A percentile compares a stretch with the other conserved stretches of the same genome.
Evolutionary conservation across 2,888 invertebrate species (phyloP).

Genomic region (Drosophila bunnanda): DNA sequence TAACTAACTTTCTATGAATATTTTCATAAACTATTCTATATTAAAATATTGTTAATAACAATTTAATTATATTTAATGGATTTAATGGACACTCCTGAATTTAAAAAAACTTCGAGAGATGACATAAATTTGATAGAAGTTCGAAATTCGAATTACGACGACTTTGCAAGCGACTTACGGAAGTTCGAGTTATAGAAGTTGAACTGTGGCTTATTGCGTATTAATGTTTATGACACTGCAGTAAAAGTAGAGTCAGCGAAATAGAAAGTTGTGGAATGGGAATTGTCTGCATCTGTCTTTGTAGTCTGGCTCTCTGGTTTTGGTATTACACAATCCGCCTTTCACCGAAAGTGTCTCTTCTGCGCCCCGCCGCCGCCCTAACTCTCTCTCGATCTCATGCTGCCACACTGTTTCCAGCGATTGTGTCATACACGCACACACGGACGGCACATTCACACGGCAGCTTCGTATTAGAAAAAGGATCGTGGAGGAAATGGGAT

Average conservation of each 20-base stretch:
- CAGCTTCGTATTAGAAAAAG: constrained; percentile 35
- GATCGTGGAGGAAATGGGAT: constrained; percentile 34
- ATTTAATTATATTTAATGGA: no score
- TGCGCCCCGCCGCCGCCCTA: constrained; percentile 17
- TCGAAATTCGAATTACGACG: background rate
- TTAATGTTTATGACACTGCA: constrained; percentile 29
- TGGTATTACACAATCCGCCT: constrained; percentile 52
- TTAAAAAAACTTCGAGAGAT: background rate
- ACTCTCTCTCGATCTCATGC: constrained; percentile 13
- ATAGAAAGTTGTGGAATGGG: constrained; percentile 51
- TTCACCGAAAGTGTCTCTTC: constrained; percentile 52
- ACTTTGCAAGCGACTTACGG: constrained; percentile 12
- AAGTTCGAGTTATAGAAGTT: constrained; percentile 25
- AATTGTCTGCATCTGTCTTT: constrained; percentile 49
- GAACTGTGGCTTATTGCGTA: constrained; percentile 11
- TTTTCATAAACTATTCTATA: no score
- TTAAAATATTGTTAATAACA: no score
- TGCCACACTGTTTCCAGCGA: constrained; percentile 22
- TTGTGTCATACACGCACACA: constrained; percentile 44
- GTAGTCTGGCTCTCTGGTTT: constrained; percentile 23
- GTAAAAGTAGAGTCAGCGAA: constrained; percentile 33
- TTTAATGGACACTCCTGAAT: no score
- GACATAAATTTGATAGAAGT: background rate
- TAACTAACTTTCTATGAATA: constrained; percentile 3
- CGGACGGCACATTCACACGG: background rate